Conservation (phyloP, 2,113 vertebrate species). For the Chiloscyllium plagiosum region DNA sequence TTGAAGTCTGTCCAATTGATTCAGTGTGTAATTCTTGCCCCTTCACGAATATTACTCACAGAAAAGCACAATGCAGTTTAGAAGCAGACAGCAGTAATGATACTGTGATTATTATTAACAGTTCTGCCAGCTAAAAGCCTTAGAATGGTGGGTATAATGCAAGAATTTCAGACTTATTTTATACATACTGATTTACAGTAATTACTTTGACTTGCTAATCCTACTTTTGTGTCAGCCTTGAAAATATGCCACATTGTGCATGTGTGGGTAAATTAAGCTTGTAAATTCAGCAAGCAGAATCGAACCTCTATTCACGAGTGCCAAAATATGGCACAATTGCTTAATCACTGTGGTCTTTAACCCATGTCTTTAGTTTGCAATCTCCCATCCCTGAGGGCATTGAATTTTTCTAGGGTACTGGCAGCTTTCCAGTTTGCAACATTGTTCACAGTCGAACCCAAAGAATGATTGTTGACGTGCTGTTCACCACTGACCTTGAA, state of each 20-base stretch:
- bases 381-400: background rate
- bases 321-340: background rate
- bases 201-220: constrained; percentile 18
- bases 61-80: background rate
- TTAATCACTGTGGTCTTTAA: background rate
- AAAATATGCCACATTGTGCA: constrained; percentile 13
- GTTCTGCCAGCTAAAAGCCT: constrained; percentile 17
- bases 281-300: background rate
- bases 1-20: constrained; percentile 20
- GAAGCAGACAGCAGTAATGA: constrained; percentile 17
- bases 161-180: constrained; percentile 32
- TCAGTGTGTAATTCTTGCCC: constrained; percentile 1
- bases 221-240: constrained; percentile 32
- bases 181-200: constrained; percentile 24
- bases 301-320: background rate
- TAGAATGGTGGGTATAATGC: background rate
- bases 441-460: background rate
- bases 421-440: background rate
- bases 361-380: background rate
- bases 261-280: background rate
- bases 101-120: constrained; percentile 27
- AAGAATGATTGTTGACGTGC: background rate
- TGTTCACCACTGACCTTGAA: background rate
- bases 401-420: background rate
- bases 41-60: background rate